Evolutionary conservation across 2,797 vertebrate genomes (phyloP).

Genomic region (Phataginus tricuspis): DNA sequence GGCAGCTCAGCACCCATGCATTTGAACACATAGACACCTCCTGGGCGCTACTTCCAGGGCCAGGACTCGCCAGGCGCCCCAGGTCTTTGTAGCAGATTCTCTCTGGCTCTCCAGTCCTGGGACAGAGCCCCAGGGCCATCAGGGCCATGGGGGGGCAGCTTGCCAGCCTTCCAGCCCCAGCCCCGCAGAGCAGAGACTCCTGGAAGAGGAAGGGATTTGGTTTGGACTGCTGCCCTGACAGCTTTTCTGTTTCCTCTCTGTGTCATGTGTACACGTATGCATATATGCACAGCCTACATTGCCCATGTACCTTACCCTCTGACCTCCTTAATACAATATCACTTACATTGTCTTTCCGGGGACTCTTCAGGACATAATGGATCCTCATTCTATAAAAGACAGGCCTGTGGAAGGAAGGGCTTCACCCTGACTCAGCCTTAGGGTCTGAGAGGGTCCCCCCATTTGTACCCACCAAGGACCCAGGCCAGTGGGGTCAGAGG

Average conservation of each 20-base stretch:
- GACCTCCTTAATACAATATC: no score
- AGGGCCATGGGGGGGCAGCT: no score
- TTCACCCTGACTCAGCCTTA: not conserved
- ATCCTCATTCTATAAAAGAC: not conserved
- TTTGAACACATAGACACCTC: not conserved
- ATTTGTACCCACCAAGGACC: not conserved
- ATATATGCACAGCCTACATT: fast-evolving
- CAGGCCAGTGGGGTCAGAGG: not conserved
- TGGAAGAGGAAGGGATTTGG: not conserved
- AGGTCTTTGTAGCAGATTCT: not conserved
- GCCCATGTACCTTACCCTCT: no score
- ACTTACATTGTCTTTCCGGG: fast-evolving
- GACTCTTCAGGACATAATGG: not conserved
- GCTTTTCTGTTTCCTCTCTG: not conserved
- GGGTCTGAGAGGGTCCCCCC: not conserved
- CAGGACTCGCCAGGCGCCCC: not conserved
- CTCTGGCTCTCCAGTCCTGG: no score
- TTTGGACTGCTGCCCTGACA: not conserved
- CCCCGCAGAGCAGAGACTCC: not conserved
- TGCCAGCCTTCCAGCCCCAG: not conserved
- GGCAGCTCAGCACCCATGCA: not conserved
- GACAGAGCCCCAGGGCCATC: no score
- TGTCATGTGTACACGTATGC: fast-evolving
- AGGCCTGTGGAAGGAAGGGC: not conserved
- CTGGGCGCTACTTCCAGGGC: no score